These are phyloP conservation scores for Daktulosphaira vitifoliae DNA, from an alignment of 1,140 invertebrate species.

Conservation along the genomic window DNA sequence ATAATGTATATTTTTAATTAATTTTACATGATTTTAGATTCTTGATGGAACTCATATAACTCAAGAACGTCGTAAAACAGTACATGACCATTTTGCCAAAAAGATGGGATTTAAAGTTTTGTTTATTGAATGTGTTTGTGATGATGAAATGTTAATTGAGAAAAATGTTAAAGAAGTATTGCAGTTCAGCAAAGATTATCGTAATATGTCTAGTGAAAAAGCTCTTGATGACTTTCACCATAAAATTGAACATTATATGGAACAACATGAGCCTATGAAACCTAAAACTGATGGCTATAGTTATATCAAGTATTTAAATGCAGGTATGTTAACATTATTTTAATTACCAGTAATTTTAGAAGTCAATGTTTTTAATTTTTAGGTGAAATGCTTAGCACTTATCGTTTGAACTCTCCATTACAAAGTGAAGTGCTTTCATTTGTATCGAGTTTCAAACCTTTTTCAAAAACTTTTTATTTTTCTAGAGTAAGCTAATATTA, in stretches of 20 bases:
- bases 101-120: constrained; percentile 76
- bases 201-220: constrained; percentile 60
- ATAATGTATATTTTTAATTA: no score
- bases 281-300: constrained; percentile 46
- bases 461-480: constrained; percentile 63
- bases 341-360: not conserved
- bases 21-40: no score
- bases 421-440: constrained; percentile 69
- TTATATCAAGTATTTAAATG: constrained; percentile 66
- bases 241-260: constrained; percentile 76
- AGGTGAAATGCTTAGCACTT: constrained; percentile 51
- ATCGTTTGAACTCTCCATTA: constrained; percentile 56
- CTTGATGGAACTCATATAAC: constrained; percentile 91
- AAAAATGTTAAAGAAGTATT: constrained; percentile 83
- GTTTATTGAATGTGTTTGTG: constrained; percentile 87
- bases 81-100: constrained; percentile 62
- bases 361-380: constrained; percentile 1
- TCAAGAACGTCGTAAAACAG: constrained; percentile 61
- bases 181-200: constrained; percentile 82
- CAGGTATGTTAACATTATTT: constrained; percentile 43
- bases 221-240: constrained; percentile 73
- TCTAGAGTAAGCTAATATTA: constrained; percentile 54
- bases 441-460: constrained; percentile 62
- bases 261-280: constrained; percentile 69
- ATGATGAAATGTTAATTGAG: constrained; percentile 70